A percentile compares a stretch with the other conserved stretches of the same genome.
phyloP scores from a whole-genome alignment of 1,140 invertebrate genomes.

The Pseudomyrmex sp. region DNA sequence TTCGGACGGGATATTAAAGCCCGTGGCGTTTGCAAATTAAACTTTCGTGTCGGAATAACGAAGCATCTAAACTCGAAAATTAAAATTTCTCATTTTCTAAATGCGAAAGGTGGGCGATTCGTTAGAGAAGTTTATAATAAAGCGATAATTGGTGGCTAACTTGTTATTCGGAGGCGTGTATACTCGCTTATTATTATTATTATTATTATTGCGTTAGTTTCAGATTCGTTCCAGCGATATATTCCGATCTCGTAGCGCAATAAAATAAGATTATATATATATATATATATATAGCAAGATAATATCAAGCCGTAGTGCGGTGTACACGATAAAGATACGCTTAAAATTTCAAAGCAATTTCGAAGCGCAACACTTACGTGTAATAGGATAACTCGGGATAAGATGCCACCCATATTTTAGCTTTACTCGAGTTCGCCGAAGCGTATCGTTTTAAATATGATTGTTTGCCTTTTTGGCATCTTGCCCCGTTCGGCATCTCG shows the following conservation, averaged over 20 bases:
- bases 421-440: too few relatives aligned
- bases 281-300: slow-evolving; percentile 16
- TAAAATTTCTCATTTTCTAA: slow-evolving; percentile 48
- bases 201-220: slow-evolving; percentile 38
- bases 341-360: slow-evolving; percentile 26
- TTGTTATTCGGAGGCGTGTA: slow-evolving; percentile 25
- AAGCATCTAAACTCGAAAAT: slow-evolving; percentile 51
- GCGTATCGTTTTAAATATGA: too few relatives aligned
- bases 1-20: slow-evolving; percentile 26
- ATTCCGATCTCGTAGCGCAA: slow-evolving; percentile 8
- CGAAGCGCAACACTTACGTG: not conserved
- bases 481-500: too few relatives aligned
- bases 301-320: slow-evolving; percentile 3
- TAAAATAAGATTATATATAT: slow-evolving; percentile 31
- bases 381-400: too few relatives aligned
- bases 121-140: slow-evolving; percentile 35
- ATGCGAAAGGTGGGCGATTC: slow-evolving; percentile 11
- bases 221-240: slow-evolving; percentile 24
- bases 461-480: too few relatives aligned
- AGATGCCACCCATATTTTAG: too few relatives aligned
- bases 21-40: slow-evolving; percentile 40
- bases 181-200: slow-evolving; percentile 40
- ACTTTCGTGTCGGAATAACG: slow-evolving; percentile 48
- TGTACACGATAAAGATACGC: slow-evolving; percentile 12
- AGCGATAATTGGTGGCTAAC: slow-evolving; percentile 48